phyloP scores from a whole-genome alignment of 2,113 vertebrate genomes.

The Cichladusa arquata region DNA sequence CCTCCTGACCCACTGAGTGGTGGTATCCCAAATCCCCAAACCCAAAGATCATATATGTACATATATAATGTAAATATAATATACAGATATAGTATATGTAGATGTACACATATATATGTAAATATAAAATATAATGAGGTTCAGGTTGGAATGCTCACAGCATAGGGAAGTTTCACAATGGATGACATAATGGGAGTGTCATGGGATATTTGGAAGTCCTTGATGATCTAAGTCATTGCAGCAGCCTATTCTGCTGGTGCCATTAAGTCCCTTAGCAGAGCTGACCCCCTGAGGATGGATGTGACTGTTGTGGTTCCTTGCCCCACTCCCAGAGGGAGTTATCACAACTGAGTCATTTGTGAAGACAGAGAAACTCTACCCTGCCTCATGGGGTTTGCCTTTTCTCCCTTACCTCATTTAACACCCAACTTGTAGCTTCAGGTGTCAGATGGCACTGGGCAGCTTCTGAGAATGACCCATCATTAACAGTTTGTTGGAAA shows the following conservation, averaged over 20 bases:
- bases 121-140: too few species aligned
- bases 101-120: too few species aligned
- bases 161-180: not conserved
- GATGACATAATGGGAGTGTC: not conserved
- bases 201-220: not conserved
- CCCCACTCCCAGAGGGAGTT: not conserved
- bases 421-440: not conserved
- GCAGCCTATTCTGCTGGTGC: not conserved
- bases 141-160: not conserved
- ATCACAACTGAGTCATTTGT: not conserved
- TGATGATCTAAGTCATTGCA: not conserved
- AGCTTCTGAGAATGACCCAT: not conserved
- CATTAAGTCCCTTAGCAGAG: not conserved
- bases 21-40: not conserved
- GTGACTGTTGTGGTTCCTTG: not conserved
- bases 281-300: not conserved
- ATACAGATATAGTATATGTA: too few species aligned
- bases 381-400: not conserved
- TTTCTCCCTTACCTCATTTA: not conserved
- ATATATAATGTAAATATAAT: too few species aligned
- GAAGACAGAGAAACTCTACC: not conserved
- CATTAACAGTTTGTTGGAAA: not conserved
- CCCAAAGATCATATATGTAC: not conserved
- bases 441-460: not conserved
- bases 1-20: not conserved